These are phyloP conservation scores for Dryadula phaetusa DNA, from an alignment of 2,888 invertebrate genomes.

Conservation along the genomic window DNA sequence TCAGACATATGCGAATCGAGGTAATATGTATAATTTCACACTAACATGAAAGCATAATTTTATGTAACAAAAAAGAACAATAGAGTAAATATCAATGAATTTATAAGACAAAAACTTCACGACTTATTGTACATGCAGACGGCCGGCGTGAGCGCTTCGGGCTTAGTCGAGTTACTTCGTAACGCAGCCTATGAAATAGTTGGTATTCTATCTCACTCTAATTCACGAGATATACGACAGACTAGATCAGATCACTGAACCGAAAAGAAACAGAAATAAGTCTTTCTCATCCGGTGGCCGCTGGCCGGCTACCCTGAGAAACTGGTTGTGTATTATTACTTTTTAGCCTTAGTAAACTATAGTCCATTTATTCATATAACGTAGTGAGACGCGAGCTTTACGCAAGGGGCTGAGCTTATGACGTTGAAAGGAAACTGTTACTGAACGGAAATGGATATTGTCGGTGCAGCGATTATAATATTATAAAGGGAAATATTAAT, in stretches of 20 bases:
- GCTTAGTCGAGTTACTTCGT: slow-evolving; percentile 60
- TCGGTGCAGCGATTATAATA: slow-evolving; percentile 57
- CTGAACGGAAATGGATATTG: slow-evolving; percentile 74
- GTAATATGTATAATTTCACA: slow-evolving; percentile 32
- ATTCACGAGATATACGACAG: slow-evolving; percentile 54
- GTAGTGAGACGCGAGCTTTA: slow-evolving; percentile 60
- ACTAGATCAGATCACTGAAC: slow-evolving; percentile 77
- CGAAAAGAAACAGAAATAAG: slow-evolving; percentile 75
- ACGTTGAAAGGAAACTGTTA: slow-evolving; percentile 74
- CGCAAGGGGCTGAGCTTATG: slow-evolving; percentile 58
- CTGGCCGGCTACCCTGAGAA: slow-evolving; percentile 50
- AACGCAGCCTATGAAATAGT: slow-evolving; percentile 53
- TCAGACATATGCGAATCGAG: slow-evolving; percentile 19
- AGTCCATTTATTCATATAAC: slow-evolving; percentile 74
- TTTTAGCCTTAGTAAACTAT: slow-evolving; percentile 72
- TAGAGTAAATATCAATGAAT: slow-evolving; percentile 71
- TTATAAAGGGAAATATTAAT: slow-evolving; percentile 38
- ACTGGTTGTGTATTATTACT: slow-evolving; percentile 74
- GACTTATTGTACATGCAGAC: slow-evolving; percentile 55
- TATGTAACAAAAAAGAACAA: slow-evolving; percentile 40
- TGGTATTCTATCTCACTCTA: slow-evolving; percentile 58
- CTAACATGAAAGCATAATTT: slow-evolving; percentile 34
- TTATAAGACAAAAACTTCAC: slow-evolving; percentile 65
- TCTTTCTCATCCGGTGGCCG: slow-evolving; percentile 68
- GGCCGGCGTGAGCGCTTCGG: slow-evolving; percentile 69